Conservation (phyloP, 1,140 invertebrate species). For the Diachasma alloeum region DNA sequence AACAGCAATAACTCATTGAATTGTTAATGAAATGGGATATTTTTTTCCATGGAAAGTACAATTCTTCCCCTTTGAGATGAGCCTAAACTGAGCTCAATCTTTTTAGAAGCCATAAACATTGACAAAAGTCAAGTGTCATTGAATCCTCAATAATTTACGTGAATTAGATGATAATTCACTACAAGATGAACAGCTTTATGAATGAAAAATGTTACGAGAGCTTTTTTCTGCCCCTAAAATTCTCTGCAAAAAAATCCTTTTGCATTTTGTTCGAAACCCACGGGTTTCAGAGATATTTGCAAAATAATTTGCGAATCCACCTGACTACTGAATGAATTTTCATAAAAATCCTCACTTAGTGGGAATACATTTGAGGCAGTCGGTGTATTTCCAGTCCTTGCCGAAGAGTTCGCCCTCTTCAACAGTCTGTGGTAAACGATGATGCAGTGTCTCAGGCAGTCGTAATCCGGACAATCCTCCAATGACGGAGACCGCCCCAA, state of each 20-base stretch:
- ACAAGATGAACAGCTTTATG: too few relatives aligned
- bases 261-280: neutral
- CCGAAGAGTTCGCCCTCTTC: conserved; percentile 89
- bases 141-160: too few relatives aligned
- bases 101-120: too few relatives aligned
- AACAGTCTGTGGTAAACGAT: conserved; percentile 81
- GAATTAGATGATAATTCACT: too few relatives aligned
- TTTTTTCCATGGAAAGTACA: too few relatives aligned
- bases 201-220: too few relatives aligned
- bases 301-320: neutral
- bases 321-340: neutral
- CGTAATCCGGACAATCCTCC: conserved; percentile 81
- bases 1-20: too few relatives aligned
- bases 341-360: conserved; percentile 63
- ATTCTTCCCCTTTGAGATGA: too few relatives aligned
- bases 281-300: neutral
- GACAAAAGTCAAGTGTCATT: too few relatives aligned
- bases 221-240: too few relatives aligned
- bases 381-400: conserved; percentile 79
- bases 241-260: neutral
- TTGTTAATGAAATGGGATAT: too few relatives aligned
- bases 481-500: conserved; percentile 80
- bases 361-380: conserved; percentile 76
- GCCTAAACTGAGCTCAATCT: too few relatives aligned
- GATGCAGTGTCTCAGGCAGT: conserved; percentile 83